phyloP scores from a whole-genome alignment of 2,888 invertebrate genomes.

The Catocala nupta region DNA sequence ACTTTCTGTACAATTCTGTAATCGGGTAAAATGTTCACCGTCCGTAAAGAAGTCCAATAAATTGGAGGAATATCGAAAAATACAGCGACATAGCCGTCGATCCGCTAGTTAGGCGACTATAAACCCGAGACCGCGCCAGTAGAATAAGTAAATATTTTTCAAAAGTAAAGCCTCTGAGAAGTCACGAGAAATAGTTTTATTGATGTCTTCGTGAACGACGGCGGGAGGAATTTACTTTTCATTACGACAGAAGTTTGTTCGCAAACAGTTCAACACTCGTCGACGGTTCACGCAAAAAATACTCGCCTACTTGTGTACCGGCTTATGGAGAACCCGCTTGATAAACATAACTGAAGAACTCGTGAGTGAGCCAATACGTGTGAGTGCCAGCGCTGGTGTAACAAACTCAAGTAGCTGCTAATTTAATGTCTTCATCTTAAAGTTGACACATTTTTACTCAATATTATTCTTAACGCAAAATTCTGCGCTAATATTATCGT shows the following conservation, averaged over 20 bases:
- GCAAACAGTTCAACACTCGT: conserved; percentile 76
- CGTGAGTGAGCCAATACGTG: conserved; percentile 29
- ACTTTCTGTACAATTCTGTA: conserved; percentile 29
- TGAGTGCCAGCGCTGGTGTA: not conserved
- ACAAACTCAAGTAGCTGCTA: conserved; percentile 3
- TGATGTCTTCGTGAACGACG: conserved; percentile 71
- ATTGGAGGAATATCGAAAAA: conserved; percentile 53
- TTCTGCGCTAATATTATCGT: too few species aligned
- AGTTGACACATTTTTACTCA: not conserved
- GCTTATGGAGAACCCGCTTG: conserved; percentile 35
- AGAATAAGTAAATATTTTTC: conserved; percentile 76
- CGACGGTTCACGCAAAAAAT: conserved; percentile 47
- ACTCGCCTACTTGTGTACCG: conserved; percentile 29
- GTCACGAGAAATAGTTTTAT: conserved; percentile 76
- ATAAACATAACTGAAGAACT: conserved; percentile 38
- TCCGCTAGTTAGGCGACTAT: conserved; percentile 52
- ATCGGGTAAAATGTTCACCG: conserved; percentile 40
- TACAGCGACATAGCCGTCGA: conserved; percentile 35
- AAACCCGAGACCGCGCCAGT: conserved; percentile 50
- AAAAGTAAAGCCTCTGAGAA: conserved; percentile 61
- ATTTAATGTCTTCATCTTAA: not conserved
- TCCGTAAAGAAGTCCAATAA: conserved; percentile 44
- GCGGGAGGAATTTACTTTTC: conserved; percentile 79
- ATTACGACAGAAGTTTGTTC: conserved; percentile 80
- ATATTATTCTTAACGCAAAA: too few species aligned